These are phyloP conservation scores for Eueides isabella DNA, from an alignment of 1,140 invertebrate species.

Conservation along the genomic window DNA sequence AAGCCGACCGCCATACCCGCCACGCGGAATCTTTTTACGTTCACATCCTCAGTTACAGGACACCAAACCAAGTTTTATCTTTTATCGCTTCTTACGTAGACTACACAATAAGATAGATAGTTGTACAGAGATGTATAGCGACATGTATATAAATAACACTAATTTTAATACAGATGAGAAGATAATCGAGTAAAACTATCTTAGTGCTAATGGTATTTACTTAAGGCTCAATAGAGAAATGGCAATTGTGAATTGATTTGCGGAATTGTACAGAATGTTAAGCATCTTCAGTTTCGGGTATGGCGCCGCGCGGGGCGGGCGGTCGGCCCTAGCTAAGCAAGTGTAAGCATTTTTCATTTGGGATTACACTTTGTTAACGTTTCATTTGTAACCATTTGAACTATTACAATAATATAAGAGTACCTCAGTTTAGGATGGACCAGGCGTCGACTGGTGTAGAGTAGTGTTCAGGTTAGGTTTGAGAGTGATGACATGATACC, in stretches of 20 bases:
- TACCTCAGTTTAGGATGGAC: conserved; percentile 80
- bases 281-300: conserved; percentile 70
- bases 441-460: conserved; percentile 80
- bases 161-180: conserved; percentile 78
- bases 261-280: conserved; percentile 69
- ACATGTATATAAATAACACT: conserved; percentile 74
- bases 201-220: conserved; percentile 75
- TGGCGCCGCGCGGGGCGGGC: conserved; percentile 59
- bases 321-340: conserved; percentile 77
- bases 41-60: conserved; percentile 76
- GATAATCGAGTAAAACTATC: conserved; percentile 68
- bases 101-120: conserved; percentile 73
- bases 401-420: conserved; percentile 80
- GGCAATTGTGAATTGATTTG: conserved; percentile 71
- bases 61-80: conserved; percentile 48
- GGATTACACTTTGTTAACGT: conserved; percentile 79
- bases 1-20: conserved; percentile 66
- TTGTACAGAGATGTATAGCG: conserved; percentile 78
- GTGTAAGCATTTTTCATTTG: conserved; percentile 79
- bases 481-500: conserved; percentile 62
- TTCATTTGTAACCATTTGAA: conserved; percentile 80
- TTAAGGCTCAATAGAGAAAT: conserved; percentile 71
- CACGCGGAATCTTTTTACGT: conserved; percentile 66
- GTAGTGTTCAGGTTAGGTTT: conserved; percentile 71
- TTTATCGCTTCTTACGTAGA: conserved; percentile 71